Evolutionary conservation across 1,140 invertebrate species (phyloP), one percentile per base, ranked within the genome.

Genomic region (Melitaea cinxia): DNA sequence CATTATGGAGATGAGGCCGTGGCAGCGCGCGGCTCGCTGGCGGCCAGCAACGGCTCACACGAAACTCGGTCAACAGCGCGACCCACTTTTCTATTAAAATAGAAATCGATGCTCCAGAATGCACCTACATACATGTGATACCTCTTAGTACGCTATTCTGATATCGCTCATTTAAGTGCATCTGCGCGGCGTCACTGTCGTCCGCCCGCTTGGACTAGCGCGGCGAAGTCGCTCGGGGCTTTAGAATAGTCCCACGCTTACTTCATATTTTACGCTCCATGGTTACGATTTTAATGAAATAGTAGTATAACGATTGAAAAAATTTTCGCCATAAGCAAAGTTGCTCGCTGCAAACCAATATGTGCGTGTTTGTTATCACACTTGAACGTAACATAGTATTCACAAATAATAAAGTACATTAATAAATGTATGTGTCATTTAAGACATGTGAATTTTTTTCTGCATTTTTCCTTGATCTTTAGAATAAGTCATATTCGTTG

Each of bases 81-180:
- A 58, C 56, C 56, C 39, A 58, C 56, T 58, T 58, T 58, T 47
- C 56, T 58, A 58, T 58, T 58, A 58, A 57, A 57, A 57, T 58
- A 45, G 56, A 58, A 58, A 58, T 58, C 56, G 56, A 47, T 58
- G 56, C 56, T 30, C 23, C 42, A 17, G 19, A 47, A 26, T 58
- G 54, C 37, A 57, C 54, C 54, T 57, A 23, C 26, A 58, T 58
- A 26, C 39, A n/a, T n/a, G n/a, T n/a, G 24, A 52, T 52, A 52
- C 14, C 49, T 52, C 28, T 52, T 24, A 30, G 19, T 24, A 49
- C 24, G 21, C 0, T 26, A 17, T 28, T 52, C 3, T 26, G 21
- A 39, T 39, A 39, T 39, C 1, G 2, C 12, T 21, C 23, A 5
- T 52, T 14, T 52, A 28, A 23, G 45, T 52, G 6, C 49, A 52